Evolutionary conservation across 35 echinoderm and acorn worm genomes (phyloP), one percentile per base, ranked within the genome.

Genomic region (Heliocidaris erythrogramma): DNA sequence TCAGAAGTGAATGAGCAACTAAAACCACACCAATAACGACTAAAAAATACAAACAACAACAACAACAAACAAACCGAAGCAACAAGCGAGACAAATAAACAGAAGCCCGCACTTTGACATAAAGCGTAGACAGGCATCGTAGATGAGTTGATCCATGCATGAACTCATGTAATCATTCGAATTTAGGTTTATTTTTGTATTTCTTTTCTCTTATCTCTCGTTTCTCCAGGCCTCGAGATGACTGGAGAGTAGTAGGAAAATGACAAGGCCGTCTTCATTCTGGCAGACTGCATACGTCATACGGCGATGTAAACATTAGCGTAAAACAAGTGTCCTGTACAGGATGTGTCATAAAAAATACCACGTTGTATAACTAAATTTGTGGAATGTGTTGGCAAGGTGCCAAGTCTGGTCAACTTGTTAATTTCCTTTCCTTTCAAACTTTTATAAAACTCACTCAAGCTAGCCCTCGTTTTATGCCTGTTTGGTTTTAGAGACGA

Each of bases 261-360:
- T 78, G 65, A n/a, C 65, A 78, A 78, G 65, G 65, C 7, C 65
- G 65, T 78, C 4, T 24, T 78, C 65, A 78, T 78, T 78, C 65
- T 78, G 18, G 18, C 18, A 24, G 65, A n/a, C 65, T 78, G 65
- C 65, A 78, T 78, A 78, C 65, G 65, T 78, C 65, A 78, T n/a
- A 78, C 65, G 65, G 65, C 65, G 65, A 78, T 78, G 65, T 78
- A 78, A 78, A 78, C 65, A 78, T 78, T 78, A 78, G 65, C 65
- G 65, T 78, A 78, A 78, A 78, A 78, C 65, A 78, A 8, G 65
- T 27, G 18, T 78, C 27, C 7, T 27, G 27, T 78, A 78, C 65
- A 78, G 0, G 65, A 24, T 78, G 65, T n/a, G 65, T n/a, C 65
- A 78, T 2, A 21, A 78, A 78, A 78, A 78, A 27, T 24, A 78